A percentile compares a stretch with the other conserved stretches of the same genome.
Evolutionary conservation across 2,888 invertebrate species (phyloP).

Genomic region (Panzeria rudis): DNA sequence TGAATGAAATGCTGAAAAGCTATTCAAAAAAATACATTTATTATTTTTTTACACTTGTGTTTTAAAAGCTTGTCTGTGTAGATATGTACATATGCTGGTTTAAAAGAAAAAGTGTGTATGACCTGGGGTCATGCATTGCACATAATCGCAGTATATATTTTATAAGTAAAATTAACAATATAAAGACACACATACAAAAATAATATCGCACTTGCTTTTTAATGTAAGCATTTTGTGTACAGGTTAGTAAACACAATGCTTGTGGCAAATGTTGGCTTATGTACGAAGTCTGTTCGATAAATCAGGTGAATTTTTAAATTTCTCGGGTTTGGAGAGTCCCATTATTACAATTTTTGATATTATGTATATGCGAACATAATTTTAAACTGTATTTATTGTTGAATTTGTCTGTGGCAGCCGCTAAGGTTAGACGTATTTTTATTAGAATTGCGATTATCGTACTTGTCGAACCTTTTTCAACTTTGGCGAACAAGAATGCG

Average conservation of each 20-base stretch:
- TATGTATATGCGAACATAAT: no score
- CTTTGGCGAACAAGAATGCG: no score
- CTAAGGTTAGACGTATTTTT: no score
- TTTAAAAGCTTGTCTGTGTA: background rate
- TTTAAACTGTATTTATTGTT: no score
- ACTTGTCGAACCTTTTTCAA: no score
- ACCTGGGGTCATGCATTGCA: constrained; percentile 53
- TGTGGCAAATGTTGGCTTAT: background rate
- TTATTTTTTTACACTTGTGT: constrained; percentile 4
- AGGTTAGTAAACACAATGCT: background rate
- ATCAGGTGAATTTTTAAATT: no score
- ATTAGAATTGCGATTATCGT: no score
- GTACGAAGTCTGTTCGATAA: no score
- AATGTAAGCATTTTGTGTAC: background rate
- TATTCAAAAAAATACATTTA: constrained; percentile 50
- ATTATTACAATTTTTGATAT: no score
- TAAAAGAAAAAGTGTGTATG: constrained; percentile 39
- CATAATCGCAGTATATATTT: constrained; percentile 7
- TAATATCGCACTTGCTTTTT: background rate
- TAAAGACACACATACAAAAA: constrained; percentile 4
- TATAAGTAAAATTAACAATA: background rate
- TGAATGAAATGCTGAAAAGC: constrained; percentile 44
- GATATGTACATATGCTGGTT: constrained; percentile 4
- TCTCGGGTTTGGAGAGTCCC: no score
- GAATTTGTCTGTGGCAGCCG: no score